phyloP scores from a whole-genome alignment of 2,888 invertebrate genomes.

The Monoplex corrugatus region DNA sequence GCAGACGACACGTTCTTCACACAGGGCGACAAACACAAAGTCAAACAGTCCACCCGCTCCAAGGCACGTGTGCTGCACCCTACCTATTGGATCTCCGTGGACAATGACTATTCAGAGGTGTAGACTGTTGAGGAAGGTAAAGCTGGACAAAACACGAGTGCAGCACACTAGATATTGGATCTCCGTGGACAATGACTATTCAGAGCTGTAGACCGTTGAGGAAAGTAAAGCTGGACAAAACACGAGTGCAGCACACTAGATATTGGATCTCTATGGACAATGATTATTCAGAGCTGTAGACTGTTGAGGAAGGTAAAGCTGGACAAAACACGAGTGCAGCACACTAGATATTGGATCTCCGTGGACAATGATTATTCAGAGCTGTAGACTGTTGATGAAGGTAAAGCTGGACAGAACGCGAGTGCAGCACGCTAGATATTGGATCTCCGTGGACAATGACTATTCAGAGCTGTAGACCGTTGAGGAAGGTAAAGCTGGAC shows the following conservation, averaged over 20 bases:
- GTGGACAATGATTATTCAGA: constrained; percentile 27
- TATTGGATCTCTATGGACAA: neutral
- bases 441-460: too few species aligned
- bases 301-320: too few species aligned
- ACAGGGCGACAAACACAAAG: constrained; percentile 30
- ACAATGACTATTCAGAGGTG: constrained; percentile 13
- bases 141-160: neutral
- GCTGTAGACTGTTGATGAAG: too few species aligned
- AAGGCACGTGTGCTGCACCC: neutral
- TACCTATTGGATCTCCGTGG: neutral
- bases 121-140: too few species aligned
- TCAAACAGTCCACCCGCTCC: constrained; percentile 26
- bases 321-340: neutral
- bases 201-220: too few species aligned
- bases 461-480: too few species aligned
- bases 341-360: neutral
- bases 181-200: neutral
- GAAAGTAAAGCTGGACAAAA: too few species aligned
- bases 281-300: constrained; percentile 23
- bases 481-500: too few species aligned
- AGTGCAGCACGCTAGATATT: too few species aligned
- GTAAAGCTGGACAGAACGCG: too few species aligned
- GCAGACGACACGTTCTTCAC: constrained; percentile 28
- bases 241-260: neutral
- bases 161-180: neutral